Base-by-base conservation (phyloP, 2,888 invertebrate genomes). In the Cerastis rubricosa region DNA sequence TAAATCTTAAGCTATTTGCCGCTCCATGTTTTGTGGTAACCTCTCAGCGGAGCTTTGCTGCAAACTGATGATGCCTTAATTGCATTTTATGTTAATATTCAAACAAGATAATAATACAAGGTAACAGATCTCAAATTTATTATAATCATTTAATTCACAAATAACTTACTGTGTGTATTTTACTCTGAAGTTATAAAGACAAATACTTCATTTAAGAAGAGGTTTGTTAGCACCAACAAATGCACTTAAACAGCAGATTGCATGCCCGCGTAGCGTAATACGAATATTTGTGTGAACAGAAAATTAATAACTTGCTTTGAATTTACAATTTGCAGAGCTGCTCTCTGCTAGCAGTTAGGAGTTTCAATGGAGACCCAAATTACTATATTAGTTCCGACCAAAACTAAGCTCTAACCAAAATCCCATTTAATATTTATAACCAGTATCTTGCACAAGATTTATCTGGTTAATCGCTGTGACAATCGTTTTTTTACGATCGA, bases 401-500 rank as follows among this genome's bases (percentile, higher is more conserved):
- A 81, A 85, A 73, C 19, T 45, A 14, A n/a, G 12, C 22, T 69
- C 40, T 29, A 61, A 49, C 29, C 11, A 25, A 63, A 68, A 71
- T 47, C 35, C 35, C n/a, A 72, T 74, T 76, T 72, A 71, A 74
- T 71, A 73, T 75, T 78, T 77, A 80, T 63, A 71, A 71, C 75
- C 57, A 69, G 74, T 80, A 73, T 73, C 66, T 72, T 25, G n/a
- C 59, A 29, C 29, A 49, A 68, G 29, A 71, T 85, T 74, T 74
- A 78, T 78, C 47, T 70, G n/a, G 25, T 76, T 78, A 85, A 79
- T 79, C 73, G 70, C 51, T 80, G 77, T 76, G 84, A 76, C 80
- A 86, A 87, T 86, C 83, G 89, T 81, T 86, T 85, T 76, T 87
- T 88, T 86, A 87, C 87, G 86, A 87, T 86, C 78, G 71, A 85